Base-by-base conservation (phyloP, 2,888 invertebrate genomes). In the Cephus rjabovi region DNA sequence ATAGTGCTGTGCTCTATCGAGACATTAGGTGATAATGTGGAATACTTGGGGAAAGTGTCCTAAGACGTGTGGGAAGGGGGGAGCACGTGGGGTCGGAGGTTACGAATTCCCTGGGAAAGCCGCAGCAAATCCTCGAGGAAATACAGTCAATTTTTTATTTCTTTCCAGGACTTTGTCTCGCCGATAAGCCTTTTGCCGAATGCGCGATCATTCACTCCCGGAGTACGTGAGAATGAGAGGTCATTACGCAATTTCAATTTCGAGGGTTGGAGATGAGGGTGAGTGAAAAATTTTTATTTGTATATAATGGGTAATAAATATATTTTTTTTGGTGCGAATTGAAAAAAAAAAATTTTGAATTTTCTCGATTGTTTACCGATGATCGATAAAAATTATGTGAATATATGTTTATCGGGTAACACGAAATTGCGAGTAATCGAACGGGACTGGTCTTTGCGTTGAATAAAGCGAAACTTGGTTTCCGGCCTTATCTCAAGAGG, bases 81-180 rank as follows among this genome's bases (percentile, higher is more conserved):
- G 23, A 1, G 3, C 71, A 31, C 31, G 33, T 33, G 69, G 70
- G 76, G 73, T 73, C 71, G 37, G 37, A 76, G 73, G 56, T 73
- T 56, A 73, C 74, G 71, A 73, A 73, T 56, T 68, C 12, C 74
- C 23, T 33, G 77, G 73, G 73, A 77, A 74, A 74, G 76, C 76
- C 77, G 69, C 33, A 34, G 74, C 37, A 68, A 74, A 77, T 73
- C 69, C 73, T 70, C 74, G 73, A 35, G 77, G 74, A 74, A 77
- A 77, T 77, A 69, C 74, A 74, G 33, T n/a, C 35, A 34, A 77
- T 77, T 74, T 69, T 74, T 77, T 74, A 77, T 74, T 69, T 56
- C 74, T n/a, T 74, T 31, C 1, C 23, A 77, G 30, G 77, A 37
- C 71, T 34, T 12, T 31, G 71, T 71, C 71, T 9, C 31, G 0